Evolutionary conservation across 2,113 vertebrate species (phyloP), one percentile per base, ranked within the genome.

Genomic region (Archocentrus centrarchus): DNA sequence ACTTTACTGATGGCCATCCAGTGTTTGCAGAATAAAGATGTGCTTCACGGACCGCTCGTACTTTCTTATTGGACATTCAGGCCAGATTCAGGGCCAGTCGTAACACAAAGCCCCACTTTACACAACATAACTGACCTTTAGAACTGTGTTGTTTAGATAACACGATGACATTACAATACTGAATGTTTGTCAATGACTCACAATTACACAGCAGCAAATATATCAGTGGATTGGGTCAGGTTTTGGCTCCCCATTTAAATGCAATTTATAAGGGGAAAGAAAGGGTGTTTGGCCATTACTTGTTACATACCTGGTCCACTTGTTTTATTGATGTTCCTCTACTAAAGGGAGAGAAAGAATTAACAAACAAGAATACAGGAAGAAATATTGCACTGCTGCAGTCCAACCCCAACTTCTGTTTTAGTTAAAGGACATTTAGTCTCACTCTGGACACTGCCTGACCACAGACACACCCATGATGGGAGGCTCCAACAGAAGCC

Each of bases 151-250:
- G 53, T 14, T 66, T 59, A 81, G 55, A 70, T 81, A 78, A 92
- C 41, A 77, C 84, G 66, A 81, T 58, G 83, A 79, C 85, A 90
- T 88, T 63, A 84, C 75, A 77, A 91, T 82, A 24, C 77, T 93
- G 92, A 92, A 93, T 92, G 92, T 92, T 92, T 89, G 77, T 80
- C 59, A 81, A 77, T 53, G 83, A 91, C 68, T 79, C 30, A 3
- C 70, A 76, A 39, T 75, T 82, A 83, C 58, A 81, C 63, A 75
- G 82, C 87, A 83, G 83, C 17, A 61, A 80, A 50, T 81, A 73
- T 80, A 68, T 68, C 62, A 32, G 39, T 22, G 84, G 15, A 79
- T 55, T 78, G 8, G 47, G 5, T 39, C 77, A 59, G 66, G 81
- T 11, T 58, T 37, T 84, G 77, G 80, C 64, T 73, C 59, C 75